Evolutionary conservation across 2,113 vertebrate species (phyloP).

Genomic region (Leptobrachium leishanense): DNA sequence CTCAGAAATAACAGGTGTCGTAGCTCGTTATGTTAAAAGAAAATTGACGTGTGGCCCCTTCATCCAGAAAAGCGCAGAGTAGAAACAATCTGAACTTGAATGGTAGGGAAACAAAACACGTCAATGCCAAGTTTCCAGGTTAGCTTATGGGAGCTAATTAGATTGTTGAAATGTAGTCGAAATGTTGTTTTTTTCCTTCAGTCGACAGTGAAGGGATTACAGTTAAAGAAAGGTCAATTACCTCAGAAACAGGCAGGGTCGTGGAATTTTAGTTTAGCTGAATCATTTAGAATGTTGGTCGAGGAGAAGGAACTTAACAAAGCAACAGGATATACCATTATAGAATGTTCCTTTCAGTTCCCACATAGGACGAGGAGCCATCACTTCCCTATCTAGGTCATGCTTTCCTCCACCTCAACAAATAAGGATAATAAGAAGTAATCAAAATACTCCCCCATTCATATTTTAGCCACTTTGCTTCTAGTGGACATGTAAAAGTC

Average conservation of each 20-base stretch:
- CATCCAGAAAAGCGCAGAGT: constrained; percentile 3
- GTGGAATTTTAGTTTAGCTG: not conserved
- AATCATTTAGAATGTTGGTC: constrained; percentile 2
- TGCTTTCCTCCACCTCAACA: not conserved
- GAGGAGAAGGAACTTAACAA: not conserved
- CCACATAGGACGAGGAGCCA: constrained; percentile 20
- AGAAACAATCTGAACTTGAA: constrained; percentile 25
- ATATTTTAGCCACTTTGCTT: too few species aligned
- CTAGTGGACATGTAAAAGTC: too few species aligned
- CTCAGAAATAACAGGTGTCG: constrained; percentile 27
- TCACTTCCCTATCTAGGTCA: constrained; percentile 13
- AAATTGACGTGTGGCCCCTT: constrained; percentile 19
- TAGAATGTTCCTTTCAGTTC: constrained; percentile 32
- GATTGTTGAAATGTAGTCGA: constrained; percentile 8
- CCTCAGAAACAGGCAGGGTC: not conserved
- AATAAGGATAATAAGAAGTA: too few species aligned
- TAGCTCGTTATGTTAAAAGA: constrained; percentile 27
- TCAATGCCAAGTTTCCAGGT: constrained; percentile 8
- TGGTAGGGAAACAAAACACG: constrained; percentile 1
- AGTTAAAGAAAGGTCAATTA: not conserved
- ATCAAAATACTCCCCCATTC: too few species aligned
- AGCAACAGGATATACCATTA: constrained; percentile 30
- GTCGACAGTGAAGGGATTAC: not conserved
- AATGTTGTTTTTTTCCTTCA: not conserved
- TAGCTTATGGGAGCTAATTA: constrained; percentile 37